Evolutionary conservation across 2,888 invertebrate genomes (phyloP).

Genomic region (Oasisia sp.): DNA sequence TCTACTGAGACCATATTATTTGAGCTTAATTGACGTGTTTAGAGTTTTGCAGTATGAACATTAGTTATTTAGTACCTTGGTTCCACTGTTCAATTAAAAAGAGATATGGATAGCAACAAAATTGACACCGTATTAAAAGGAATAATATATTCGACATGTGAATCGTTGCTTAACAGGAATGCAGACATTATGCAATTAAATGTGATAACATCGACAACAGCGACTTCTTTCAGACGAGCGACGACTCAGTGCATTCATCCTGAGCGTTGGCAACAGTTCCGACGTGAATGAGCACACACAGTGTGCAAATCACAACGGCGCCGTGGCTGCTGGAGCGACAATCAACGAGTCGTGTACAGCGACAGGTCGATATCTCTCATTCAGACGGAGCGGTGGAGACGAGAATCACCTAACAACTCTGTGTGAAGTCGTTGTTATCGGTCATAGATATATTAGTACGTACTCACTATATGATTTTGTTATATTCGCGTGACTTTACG

Average conservation of each 20-base stretch:
- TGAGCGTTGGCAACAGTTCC: background rate
- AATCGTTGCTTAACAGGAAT: too few species aligned
- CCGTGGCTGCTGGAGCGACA: constrained; percentile 10
- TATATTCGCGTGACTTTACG: background rate
- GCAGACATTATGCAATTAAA: too few species aligned
- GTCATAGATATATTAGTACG: background rate
- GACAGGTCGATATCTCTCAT: background rate
- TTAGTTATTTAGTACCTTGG: too few species aligned
- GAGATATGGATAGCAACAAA: too few species aligned
- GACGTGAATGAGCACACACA: background rate
- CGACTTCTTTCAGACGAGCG: background rate
- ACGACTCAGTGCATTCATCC: background rate
- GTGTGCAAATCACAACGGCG: constrained; percentile 4
- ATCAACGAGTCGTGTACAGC: background rate
- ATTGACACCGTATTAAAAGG: too few species aligned
- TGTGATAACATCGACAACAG: too few species aligned
- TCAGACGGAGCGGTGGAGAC: background rate
- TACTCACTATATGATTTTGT: background rate
- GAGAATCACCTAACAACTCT: background rate
- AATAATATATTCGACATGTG: too few species aligned
- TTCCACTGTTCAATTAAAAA: too few species aligned
- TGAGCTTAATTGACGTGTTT: too few species aligned
- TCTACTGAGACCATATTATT: too few species aligned
- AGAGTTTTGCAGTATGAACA: too few species aligned
- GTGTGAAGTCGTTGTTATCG: constrained; percentile 6